A percentile compares a stretch with the other conserved stretches of the same genome.
Conservation (phyloP, 2,888 invertebrate species). For the Plagodis dolabraria region DNA sequence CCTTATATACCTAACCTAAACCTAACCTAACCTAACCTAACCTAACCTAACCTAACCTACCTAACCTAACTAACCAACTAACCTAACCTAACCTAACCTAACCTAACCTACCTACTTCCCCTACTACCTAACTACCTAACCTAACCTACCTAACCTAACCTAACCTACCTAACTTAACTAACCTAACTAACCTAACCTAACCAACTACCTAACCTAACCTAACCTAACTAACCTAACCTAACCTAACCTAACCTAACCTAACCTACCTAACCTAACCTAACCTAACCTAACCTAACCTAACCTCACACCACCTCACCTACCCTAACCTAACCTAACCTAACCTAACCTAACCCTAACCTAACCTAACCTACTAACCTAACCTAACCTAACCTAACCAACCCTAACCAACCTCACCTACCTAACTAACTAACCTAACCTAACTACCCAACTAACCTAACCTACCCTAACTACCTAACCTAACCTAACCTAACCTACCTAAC, state of each 20-base stretch:
- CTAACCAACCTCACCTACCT: no score
- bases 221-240: slow-evolving; percentile 31
- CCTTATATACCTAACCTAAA: slow-evolving; percentile 34
- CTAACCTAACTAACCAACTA: slow-evolving; percentile 39
- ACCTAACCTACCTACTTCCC: slow-evolving; percentile 41
- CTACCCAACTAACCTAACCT: slow-evolving; percentile 5
- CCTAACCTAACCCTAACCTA: slow-evolving; percentile 27
- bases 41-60: slow-evolving; percentile 36
- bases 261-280: slow-evolving; percentile 24
- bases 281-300: slow-evolving; percentile 33
- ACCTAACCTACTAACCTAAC: no score
- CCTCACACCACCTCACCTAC: slow-evolving; percentile 27
- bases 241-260: slow-evolving; percentile 19
- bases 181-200: slow-evolving; percentile 16
- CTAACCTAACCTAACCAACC: slow-evolving; percentile 27
- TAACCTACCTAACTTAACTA: no score
- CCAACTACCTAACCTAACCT: slow-evolving; percentile 34
- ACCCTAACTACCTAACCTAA: slow-evolving; percentile 14
- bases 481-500: slow-evolving; percentile 26
- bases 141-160: slow-evolving; percentile 40
- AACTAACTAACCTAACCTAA: slow-evolving; percentile 31
- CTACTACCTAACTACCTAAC: no score
- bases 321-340: slow-evolving; percentile 20
- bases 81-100: slow-evolving; percentile 41
- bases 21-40: slow-evolving; percentile 35